phyloP scores from a whole-genome alignment of 2,888 invertebrate genomes.

The Andrena haemorrhoa region DNA sequence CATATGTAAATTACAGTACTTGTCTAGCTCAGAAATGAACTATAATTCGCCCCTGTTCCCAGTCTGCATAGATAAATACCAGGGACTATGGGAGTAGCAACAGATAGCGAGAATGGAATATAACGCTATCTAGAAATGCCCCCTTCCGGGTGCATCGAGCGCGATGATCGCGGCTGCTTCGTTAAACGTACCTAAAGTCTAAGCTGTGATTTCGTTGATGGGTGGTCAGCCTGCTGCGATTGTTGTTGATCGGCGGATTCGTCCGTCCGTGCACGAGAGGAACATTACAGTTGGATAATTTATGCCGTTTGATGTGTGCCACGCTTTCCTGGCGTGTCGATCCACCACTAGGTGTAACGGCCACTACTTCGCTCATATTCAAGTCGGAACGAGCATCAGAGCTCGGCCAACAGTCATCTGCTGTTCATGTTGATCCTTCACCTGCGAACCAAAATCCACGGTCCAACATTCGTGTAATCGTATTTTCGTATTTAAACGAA shows the following conservation, averaged over 20 bases:
- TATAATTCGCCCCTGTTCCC: not conserved
- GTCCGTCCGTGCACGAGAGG: constrained; percentile 88
- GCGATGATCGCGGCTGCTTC: not conserved
- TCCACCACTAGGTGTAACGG: constrained; percentile 84
- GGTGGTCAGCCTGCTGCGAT: constrained; percentile 87
- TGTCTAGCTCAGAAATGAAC: not conserved
- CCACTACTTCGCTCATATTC: constrained; percentile 85
- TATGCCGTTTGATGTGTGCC: constrained; percentile 84
- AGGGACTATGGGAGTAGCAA: not conserved
- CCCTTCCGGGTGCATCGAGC: constrained; percentile 18
- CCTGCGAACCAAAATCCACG: constrained; percentile 67
- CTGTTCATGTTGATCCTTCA: constrained; percentile 80
- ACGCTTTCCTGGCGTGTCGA: constrained; percentile 81
- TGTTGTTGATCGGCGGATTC: constrained; percentile 84
- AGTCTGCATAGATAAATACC: constrained; percentile 7
- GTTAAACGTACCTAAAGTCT: constrained; percentile 90
- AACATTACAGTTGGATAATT: constrained; percentile 85
- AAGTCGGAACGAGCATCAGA: constrained; percentile 79
- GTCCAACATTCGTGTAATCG: not conserved
- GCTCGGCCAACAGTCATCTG: constrained; percentile 84
- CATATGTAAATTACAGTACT: too few species aligned
- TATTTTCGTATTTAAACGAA: not conserved
- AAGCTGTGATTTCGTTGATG: constrained; percentile 96
- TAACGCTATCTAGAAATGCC: constrained; percentile 46
- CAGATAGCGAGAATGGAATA: constrained; percentile 41